Base-by-base conservation (phyloP, 2,113 vertebrate species). In the Brachypodius melanocephalos region DNA sequence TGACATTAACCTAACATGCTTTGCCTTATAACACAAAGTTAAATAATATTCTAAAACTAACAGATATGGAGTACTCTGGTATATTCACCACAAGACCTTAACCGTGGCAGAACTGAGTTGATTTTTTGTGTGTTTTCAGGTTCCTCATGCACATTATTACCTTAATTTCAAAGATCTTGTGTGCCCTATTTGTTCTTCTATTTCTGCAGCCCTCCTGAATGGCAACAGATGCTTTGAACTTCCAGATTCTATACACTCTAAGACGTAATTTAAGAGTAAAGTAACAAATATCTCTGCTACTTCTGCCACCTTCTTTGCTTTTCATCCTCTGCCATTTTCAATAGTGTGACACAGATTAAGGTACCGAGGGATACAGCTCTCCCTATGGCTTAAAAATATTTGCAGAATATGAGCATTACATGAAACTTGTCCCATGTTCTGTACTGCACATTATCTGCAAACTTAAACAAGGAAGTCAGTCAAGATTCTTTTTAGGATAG, bases 401-500 rank as follows among this genome's bases (percentile, higher is more conserved):
- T 81, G 32, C 9, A 68, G 65, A 92, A 72, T 32, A 28, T 17
- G 5, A 63, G 10, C 14, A 67, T 42, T 48, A 34, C 29, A 28
- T 32, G 25, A 91, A 86, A 85, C 13, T 71, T 78, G 21, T 95
- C 12, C 32, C 10, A 34, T 6, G 14, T 77, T 46, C 49, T 73
- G 20, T 54, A 42, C 16, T 38, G 26, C 12, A 49, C 17, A 28
- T 89, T 85, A 24, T 43, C 45, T 54, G 29, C 3, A 29, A 25
- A 49, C 4, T 61, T 69, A 21, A 62, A 34, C 26, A 90, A 68
- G 40, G n/a, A 83, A 89, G 19, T 69, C 54, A 58, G 40, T 79
- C 46, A 63, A 85, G 80, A 66, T 58, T 18, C 12, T 85, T 89
- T 79, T 66, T 54, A 72, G 51, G 74, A 87, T 73, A 92, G 21